Percentiles rank a stretch among this genome's conserved stretches.
These are phyloP conservation scores for Notiomystis cincta DNA, from an alignment of 2,113 vertebrate genomes.

Conservation along the genomic window DNA sequence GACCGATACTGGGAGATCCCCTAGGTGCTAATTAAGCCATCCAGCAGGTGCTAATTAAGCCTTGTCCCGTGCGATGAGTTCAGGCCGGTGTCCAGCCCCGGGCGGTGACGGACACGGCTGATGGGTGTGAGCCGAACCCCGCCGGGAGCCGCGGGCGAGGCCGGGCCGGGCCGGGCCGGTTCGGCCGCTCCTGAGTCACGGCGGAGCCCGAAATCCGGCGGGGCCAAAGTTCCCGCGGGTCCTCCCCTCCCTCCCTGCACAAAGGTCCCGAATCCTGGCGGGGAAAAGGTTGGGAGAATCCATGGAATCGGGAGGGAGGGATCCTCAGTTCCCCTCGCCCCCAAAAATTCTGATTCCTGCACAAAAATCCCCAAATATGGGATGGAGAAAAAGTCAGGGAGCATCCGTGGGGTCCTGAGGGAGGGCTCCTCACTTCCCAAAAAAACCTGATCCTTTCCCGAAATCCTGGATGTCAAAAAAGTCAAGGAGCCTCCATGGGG, in stretches of 20 bases:
- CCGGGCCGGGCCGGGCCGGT: background rate
- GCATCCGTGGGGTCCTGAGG: background rate
- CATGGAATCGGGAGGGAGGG: no score
- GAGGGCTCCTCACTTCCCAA: no score
- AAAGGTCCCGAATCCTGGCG: background rate
- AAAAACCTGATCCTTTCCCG: background rate
- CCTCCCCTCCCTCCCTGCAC: background rate
- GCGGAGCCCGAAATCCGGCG: background rate
- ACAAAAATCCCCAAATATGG: no score
- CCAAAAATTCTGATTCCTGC: background rate
- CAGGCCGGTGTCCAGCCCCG: background rate
- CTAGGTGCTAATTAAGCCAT: background rate
- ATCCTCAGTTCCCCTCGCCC: no score
- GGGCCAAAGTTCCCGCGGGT: background rate
- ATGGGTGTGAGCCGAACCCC: background rate
- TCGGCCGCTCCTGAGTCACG: background rate
- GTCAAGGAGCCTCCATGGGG: rapidly evolving
- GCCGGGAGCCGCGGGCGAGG: background rate
- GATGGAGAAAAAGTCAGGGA: background rate
- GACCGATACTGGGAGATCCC: background rate
- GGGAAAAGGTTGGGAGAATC: background rate
- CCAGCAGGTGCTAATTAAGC: background rate
- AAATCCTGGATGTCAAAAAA: background rate
- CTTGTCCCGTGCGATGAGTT: background rate
- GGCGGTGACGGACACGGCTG: background rate